Evolutionary conservation across 2,113 vertebrate species (phyloP), one percentile per base, ranked within the genome.

Genomic region (Salvelinus alpinus): DNA sequence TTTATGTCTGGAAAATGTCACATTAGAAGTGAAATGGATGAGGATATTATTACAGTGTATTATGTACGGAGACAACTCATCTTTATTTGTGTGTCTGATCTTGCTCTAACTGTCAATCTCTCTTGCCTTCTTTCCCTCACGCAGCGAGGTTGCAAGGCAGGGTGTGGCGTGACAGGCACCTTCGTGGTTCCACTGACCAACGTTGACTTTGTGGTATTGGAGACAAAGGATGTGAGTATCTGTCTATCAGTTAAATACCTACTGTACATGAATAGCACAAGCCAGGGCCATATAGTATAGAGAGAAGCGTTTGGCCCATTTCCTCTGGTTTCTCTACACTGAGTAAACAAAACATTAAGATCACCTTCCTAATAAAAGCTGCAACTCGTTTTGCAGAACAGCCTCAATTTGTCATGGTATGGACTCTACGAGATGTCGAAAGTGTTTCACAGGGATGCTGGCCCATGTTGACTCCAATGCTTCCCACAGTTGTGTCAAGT

Each of bases 131-230:
- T 48, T 22, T 57, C 44, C 44, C 44, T 18, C 16, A 16, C 38
- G 9, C 27, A 82, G 80, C 70, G 70, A 8, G 59, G 22, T 24
- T 82, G 80, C 59, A 72, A 65, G 47, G 80, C 72, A 14, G 71
- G 62, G 14, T 82, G 83, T 48, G 47, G 60, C 9, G 51, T 74
- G 34, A 51, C 73, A 18, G 64, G 71, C 57, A 51, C 44, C 3
- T 75, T 82, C 4, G 48, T 74, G 3, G 80, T 85, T 68, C 80
- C 77, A 25, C 51, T 24, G 20, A 78, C 64, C 18, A 78, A 68
- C 13, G 74, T 85, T 22, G 72, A 85, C 83, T 82, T 82, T 27
- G 64, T 64, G 13, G 64, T 77, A 66, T 80, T 72, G 83, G 77
- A 80, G 51, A 64, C 48, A 47, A 70, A 70, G 74, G 75, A 80